phyloP scores from a whole-genome alignment of 2,888 invertebrate species.

The Luperina nickerlii region DNA sequence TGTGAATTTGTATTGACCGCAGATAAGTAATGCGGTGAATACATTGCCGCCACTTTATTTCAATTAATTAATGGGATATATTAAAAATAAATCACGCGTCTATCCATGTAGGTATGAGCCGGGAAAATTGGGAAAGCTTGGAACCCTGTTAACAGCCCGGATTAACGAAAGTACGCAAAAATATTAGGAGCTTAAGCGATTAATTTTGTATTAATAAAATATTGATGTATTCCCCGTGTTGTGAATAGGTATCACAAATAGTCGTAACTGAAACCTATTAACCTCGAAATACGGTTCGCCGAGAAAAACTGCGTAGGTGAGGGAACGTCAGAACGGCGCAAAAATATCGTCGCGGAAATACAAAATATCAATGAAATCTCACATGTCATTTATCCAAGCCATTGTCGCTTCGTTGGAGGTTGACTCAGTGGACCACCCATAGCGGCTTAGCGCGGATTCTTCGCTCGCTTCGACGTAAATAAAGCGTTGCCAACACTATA shows the following conservation, averaged over 20 bases:
- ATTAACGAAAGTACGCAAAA: constrained; percentile 41
- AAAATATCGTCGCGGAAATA: constrained; percentile 41
- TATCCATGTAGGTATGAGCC: constrained; percentile 33
- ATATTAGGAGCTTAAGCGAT: constrained; percentile 35
- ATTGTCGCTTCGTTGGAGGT: constrained; percentile 57
- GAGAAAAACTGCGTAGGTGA: neutral
- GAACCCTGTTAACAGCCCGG: constrained; percentile 37
- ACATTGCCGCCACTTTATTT: constrained; percentile 42
- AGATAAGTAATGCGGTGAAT: constrained; percentile 39
- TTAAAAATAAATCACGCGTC: constrained; percentile 46
- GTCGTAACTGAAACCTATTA: neutral
- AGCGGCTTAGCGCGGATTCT: constrained; percentile 58
- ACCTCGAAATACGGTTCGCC: neutral
- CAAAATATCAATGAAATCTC: constrained; percentile 38
- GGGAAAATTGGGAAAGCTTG: constrained; percentile 46
- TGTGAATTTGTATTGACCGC: constrained; percentile 40
- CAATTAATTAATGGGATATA: constrained; percentile 41
- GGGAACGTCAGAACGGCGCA: neutral
- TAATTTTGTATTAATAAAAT: constrained; percentile 47
- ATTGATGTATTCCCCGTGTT: neutral
- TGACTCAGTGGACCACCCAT: constrained; percentile 48
- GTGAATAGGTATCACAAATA: neutral
- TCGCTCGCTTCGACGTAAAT: constrained; percentile 56
- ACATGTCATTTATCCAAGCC: constrained; percentile 46
- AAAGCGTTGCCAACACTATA: constrained; percentile 65